Evolutionary conservation across 2,888 invertebrate genomes (phyloP).

Genomic region (Polydrusus pterygomalis): DNA sequence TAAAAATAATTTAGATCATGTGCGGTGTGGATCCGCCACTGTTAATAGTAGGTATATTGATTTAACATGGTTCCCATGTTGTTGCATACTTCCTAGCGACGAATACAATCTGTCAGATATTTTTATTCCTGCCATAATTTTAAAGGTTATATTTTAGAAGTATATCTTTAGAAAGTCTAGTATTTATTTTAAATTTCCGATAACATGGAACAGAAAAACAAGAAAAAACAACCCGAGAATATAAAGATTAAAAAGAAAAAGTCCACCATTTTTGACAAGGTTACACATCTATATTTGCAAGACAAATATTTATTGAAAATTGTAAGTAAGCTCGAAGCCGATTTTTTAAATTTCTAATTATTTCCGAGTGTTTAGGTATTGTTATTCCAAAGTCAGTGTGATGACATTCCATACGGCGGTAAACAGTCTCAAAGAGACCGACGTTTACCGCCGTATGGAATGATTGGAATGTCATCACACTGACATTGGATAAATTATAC

Average conservation of each 20-base stretch:
- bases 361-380: too few species aligned
- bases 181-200: not conserved
- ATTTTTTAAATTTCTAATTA: too few species aligned
- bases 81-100: not conserved
- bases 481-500: too few species aligned
- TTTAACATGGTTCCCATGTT: conserved; percentile 1
- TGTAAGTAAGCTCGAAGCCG: conserved; percentile 56
- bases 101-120: not conserved
- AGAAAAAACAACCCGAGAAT: conserved; percentile 19
- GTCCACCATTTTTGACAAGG: conserved; percentile 37
- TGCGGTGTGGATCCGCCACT: too few species aligned
- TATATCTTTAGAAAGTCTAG: not conserved
- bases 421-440: too few species aligned
- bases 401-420: too few species aligned
- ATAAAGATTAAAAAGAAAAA: conserved; percentile 32
- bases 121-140: not conserved
- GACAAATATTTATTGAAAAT: conserved; percentile 60
- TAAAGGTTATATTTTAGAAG: not conserved
- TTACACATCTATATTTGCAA: conserved; percentile 61
- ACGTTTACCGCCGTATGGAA: too few species aligned
- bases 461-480: too few species aligned
- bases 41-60: too few species aligned
- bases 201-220: conserved; percentile 1
- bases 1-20: too few species aligned
- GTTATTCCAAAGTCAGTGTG: too few species aligned